These are phyloP conservation scores for Hypena proboscidalis DNA, from an alignment of 2,888 invertebrate species.

Conservation along the genomic window DNA sequence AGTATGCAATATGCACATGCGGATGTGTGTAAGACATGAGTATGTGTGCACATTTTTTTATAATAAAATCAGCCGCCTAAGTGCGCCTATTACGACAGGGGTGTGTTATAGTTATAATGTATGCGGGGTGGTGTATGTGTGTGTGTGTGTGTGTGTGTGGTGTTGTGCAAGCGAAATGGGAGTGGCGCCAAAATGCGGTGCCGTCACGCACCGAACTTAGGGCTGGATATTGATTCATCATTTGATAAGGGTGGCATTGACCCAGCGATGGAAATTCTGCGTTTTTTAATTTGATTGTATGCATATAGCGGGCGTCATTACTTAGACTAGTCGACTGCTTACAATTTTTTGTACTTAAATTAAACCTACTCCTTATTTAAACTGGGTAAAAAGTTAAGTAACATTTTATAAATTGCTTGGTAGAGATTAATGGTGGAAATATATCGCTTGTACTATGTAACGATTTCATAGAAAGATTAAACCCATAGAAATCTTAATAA, in stretches of 20 bases:
- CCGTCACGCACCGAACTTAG: conserved; percentile 41
- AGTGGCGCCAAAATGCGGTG: conserved; percentile 45
- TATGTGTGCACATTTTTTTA: neutral
- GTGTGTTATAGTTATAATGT: too few species aligned
- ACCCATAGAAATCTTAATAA: too few species aligned
- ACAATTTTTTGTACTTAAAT: too few species aligned
- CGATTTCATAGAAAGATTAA: too few species aligned
- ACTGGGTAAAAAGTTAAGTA: too few species aligned
- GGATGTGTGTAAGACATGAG: neutral
- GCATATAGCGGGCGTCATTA: too few species aligned
- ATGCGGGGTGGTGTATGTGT: conserved; percentile 12
- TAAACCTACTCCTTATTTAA: too few species aligned
- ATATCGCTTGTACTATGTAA: too few species aligned
- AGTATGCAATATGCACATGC: neutral
- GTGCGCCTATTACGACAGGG: conserved; percentile 2
- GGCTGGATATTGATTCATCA: conserved; percentile 70
- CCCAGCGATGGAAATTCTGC: conserved; percentile 5
- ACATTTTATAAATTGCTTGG: too few species aligned
- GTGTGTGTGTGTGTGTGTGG: conserved; percentile 13
- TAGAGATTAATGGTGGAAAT: too few species aligned
- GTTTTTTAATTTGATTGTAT: too few species aligned
- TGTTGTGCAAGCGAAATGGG: conserved; percentile 37
- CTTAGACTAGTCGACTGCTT: too few species aligned
- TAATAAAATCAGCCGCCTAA: conserved; percentile 5
- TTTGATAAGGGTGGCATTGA: conserved; percentile 26